Conservation (phyloP, 2,113 vertebrate genomes). For the Ptyas mucosa region DNA sequence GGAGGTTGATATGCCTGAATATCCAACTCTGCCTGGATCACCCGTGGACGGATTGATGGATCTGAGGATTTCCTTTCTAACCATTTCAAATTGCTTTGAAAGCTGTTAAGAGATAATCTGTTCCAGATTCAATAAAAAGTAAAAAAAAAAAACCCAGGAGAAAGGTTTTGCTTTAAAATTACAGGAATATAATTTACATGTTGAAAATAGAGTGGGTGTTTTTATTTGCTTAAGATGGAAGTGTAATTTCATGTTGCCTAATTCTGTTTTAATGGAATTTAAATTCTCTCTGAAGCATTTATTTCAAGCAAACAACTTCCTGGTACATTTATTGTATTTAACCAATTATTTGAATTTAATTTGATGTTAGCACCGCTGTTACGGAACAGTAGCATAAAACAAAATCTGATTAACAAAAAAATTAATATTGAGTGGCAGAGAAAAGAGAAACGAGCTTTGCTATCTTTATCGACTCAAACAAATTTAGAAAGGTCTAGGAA, state of each 20-base stretch:
- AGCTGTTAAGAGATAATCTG: not conserved
- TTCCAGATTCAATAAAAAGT: not conserved
- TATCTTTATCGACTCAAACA: slow-evolving; percentile 36
- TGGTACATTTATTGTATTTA: slow-evolving; percentile 42
- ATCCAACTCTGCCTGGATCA: not conserved
- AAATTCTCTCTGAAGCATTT: slow-evolving; percentile 15
- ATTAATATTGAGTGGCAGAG: slow-evolving; percentile 27
- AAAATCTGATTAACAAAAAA: slow-evolving; percentile 40
- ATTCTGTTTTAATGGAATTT: slow-evolving; percentile 33
- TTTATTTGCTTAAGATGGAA: slow-evolving; percentile 43
- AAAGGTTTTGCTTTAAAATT: not conserved
- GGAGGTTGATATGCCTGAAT: not conserved
- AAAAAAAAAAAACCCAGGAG: not conserved
- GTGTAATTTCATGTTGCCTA: slow-evolving; percentile 31
- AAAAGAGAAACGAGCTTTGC: slow-evolving; percentile 31
- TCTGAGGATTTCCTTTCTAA: not conserved
- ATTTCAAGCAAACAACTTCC: slow-evolving; percentile 16
- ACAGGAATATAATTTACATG: not conserved
- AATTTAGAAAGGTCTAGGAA: slow-evolving; percentile 53
- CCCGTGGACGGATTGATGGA: not conserved
- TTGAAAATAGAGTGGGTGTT: not conserved
- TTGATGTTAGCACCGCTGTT: slow-evolving; percentile 42
- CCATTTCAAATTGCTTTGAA: not conserved
- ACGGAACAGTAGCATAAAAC: slow-evolving; percentile 34
- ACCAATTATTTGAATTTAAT: slow-evolving; percentile 44